These are phyloP conservation scores for Actinopyga echinites DNA, from an alignment of 53 echinoderm and acorn worm genomes.

Conservation along the genomic window DNA sequence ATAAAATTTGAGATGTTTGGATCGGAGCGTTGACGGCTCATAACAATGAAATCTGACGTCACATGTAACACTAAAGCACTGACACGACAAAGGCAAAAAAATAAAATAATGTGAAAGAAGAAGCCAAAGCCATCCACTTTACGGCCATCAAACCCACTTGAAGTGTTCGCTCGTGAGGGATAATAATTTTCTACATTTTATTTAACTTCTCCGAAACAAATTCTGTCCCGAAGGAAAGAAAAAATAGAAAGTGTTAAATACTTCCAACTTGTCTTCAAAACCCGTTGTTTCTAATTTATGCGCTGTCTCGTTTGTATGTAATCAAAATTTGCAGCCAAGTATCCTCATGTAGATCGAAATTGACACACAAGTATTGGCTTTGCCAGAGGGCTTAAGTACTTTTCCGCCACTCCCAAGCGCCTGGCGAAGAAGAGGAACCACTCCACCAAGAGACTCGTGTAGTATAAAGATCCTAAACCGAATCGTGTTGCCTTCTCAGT, in stretches of 20 bases:
- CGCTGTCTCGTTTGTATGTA: conserved; percentile 38
- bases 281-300: conserved; percentile 42
- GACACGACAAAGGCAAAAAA: background rate
- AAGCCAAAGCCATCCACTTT: conserved; percentile 20
- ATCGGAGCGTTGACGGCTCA: too few relatives aligned
- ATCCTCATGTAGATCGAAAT: conserved; percentile 33
- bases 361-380: conserved; percentile 47
- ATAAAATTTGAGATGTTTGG: too few relatives aligned
- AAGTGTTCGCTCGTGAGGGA: conserved; percentile 32
- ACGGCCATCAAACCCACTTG: conserved; percentile 15
- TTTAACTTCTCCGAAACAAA: conserved; percentile 16
- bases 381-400: conserved; percentile 43
- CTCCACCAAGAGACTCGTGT: background rate
- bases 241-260: conserved; percentile 21
- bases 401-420: conserved; percentile 24
- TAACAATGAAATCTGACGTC: too few relatives aligned
- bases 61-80: background rate
- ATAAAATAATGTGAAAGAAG: background rate
- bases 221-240: background rate
- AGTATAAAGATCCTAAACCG: background rate
- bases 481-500: conserved; percentile 10
- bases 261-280: conserved; percentile 1
- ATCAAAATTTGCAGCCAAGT: conserved; percentile 22
- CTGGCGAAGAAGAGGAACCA: conserved; percentile 11
- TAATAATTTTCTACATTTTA: conserved; percentile 34